Base-by-base conservation (phyloP, 2,888 invertebrate genomes). In the Ariolimax columbianus region DNA sequence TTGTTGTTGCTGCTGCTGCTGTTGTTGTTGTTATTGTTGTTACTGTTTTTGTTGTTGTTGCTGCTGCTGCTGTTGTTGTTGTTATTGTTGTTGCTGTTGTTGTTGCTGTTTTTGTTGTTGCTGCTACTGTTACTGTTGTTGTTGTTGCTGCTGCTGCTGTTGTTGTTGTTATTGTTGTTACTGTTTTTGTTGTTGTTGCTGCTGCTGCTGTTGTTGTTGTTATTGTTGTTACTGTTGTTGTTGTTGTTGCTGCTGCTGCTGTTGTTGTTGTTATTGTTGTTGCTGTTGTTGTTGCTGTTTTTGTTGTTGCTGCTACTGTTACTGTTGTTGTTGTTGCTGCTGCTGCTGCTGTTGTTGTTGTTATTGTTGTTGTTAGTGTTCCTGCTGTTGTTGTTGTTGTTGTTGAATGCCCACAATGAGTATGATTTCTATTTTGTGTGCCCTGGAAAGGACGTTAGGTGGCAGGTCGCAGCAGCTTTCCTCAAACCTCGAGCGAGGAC, bases 321-420 rank as follows among this genome's bases (percentile, higher is more conserved):
- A 38, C 36, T 70, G 70, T 17, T 70, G 70, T 19, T 70, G 70
- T 38, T 36, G 70, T 38, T 70, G 70, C 17, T 70, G 70, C 11
- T 70, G 70, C 36, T 70, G 38, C 11, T 36, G 70, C 36, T 70
- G 70, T 19, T 70, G 70, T 17, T 70, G 70, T 19, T 70, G 70
- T 38, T 36, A 38, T 38, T 70, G 70, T 38, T 70, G 33, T 30
- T 70, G 70, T 38, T 36, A 38, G 19, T 36, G 36, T 19, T 70
- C 38, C 36, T 19, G 33, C n/a, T 66, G 33, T 14, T 55, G 55
- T 11, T 66, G 33, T 30, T 66, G 33, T 7, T n/a, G 66, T 30
- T 6, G 66, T 11, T 30, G 14, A 66, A n/a, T n/a, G n/a, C n/a
- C n/a, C n/a, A n/a, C n/a, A n/a, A n/a, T n/a, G n/a, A n/a, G n/a